Evolutionary conservation across 2,113 vertebrate genomes (phyloP).

Genomic region (Eulemur macaco): DNA sequence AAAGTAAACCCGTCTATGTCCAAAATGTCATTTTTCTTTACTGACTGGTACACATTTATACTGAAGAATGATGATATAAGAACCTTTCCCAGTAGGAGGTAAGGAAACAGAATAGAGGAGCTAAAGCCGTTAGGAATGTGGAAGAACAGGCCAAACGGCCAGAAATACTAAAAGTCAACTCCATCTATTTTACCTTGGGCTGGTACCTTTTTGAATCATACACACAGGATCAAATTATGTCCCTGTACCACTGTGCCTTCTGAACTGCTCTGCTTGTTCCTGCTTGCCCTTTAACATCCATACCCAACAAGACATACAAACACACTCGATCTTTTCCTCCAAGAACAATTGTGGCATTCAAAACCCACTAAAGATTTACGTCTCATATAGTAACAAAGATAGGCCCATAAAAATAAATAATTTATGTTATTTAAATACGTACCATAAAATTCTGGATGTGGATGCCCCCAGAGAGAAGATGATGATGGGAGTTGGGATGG

Average conservation of each 20-base stretch:
- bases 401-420: background rate
- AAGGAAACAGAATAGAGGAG: background rate
- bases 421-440: background rate
- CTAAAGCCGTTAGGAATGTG: background rate
- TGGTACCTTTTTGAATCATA: background rate
- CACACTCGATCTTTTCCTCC: background rate
- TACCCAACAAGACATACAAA: background rate
- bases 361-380: background rate
- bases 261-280: background rate
- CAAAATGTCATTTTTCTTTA: constrained; percentile 29
- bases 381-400: background rate
- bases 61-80: background rate
- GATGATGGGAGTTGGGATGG: too few relatives aligned
- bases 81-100: background rate
- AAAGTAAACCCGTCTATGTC: background rate
- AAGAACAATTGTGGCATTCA: background rate
- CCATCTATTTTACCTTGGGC: background rate
- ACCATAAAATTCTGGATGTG: background rate
- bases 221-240: too few relatives aligned
- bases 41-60: background rate
- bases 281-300: background rate
- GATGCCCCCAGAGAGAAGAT: background rate
- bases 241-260: background rate
- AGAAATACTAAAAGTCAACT: background rate
- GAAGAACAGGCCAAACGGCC: background rate